Evolutionary conservation across 2,888 invertebrate genomes (phyloP), one percentile per base, ranked within the genome.

Genomic region (Dryobota labecula): DNA sequence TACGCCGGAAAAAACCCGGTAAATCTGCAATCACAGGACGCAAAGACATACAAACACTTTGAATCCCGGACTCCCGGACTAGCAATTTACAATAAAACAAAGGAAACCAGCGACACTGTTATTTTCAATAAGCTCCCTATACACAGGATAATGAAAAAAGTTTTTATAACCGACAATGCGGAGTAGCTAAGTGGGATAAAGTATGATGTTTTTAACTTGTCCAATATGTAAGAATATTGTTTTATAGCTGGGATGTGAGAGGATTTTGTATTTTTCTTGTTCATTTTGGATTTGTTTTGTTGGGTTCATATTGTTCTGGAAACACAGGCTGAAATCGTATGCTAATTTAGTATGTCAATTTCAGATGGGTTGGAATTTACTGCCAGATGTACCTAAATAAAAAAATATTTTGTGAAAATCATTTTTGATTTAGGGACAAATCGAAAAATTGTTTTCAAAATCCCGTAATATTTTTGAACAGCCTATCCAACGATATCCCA

Each of bases 141-240:
- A 90, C 87, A 90, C 89, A 87, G 87, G 89, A 91, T 94, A 94
- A 94, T 94, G 94, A 94, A 94, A 94, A 94, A 95, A 94, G 94
- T 94, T 95, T 94, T 94, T 94, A 94, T 93, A 91, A 91, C 92
- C 88, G 85, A 89, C 92, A 92, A 91, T 92, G 89, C 89, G 88
- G 86, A 85, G 86, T 85, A 64, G 56, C 73, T 84, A 75, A 82
- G 84, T 80, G 73, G 80, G 43, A 78, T 83, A 83, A 81, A 86
- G 80, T 80, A 76, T 81, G 78, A 84, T 86, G 82, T 82, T 82
- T 85, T 85, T 79, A 82, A 86, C 84, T 84, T 85, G 70, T 80
- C 75, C 83, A 83, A 86, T 83, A 82, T 83, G 73, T 76, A 76
- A 66, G 76, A 75, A 82, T 70, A 83, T 83, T 84, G 80, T 82